A percentile compares a stretch with the other conserved stretches of the same genome.
Evolutionary conservation across 2,888 invertebrate species (phyloP).

Genomic region (Nebria brevicollis): DNA sequence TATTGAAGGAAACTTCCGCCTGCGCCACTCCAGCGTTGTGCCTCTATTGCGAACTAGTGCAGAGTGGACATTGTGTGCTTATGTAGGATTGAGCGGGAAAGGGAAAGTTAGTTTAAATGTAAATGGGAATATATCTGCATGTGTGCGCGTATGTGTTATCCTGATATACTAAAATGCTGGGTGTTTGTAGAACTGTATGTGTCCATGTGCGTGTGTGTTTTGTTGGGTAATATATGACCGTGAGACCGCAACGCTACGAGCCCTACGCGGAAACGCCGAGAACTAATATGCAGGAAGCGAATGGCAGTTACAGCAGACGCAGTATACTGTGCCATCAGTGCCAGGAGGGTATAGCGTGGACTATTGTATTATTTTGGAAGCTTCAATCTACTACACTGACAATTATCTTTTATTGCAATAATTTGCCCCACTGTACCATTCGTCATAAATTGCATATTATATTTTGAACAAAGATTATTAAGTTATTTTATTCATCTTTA

Average conservation of each 20-base stretch:
- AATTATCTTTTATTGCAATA: background rate
- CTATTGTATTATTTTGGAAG: background rate
- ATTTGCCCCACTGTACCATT: background rate
- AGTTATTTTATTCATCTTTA: too few species aligned
- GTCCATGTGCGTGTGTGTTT: background rate
- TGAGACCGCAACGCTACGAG: conserved; percentile 32
- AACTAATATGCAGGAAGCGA: conserved; percentile 37
- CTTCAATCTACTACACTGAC: background rate
- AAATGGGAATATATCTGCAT: conserved; percentile 21
- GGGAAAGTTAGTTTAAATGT: conserved; percentile 42
- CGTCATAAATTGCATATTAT: background rate
- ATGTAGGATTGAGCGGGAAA: conserved; percentile 1
- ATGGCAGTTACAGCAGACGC: conserved; percentile 12
- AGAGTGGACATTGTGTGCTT: background rate
- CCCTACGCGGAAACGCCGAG: conserved; percentile 26
- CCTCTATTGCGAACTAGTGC: background rate
- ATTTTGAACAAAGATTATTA: background rate
- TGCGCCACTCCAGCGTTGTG: background rate
- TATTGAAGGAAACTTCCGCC: conserved; percentile 29
- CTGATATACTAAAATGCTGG: background rate
- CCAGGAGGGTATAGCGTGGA: background rate
- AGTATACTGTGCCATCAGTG: background rate
- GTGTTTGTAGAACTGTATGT: background rate
- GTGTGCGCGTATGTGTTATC: background rate
- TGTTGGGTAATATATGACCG: conserved; percentile 29